Base-by-base conservation (phyloP, 2,113 vertebrate genomes). In the Hippocampus comes region DNA sequence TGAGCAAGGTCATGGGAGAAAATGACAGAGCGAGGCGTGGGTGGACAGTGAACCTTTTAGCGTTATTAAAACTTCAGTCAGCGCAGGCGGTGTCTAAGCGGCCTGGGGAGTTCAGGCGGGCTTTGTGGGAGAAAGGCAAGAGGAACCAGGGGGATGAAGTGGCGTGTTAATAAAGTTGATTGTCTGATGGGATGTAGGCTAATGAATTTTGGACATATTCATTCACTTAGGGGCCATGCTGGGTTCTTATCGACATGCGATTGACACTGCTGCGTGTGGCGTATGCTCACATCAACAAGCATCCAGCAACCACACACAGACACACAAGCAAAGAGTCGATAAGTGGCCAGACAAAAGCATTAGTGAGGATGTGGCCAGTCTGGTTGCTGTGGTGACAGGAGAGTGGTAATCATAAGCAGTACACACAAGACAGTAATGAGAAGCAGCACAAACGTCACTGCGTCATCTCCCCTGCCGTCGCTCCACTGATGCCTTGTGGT, bases 361-460 rank as follows among this genome's bases (percentile, higher is more conserved):
- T 76, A 80, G 72, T 76, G 74, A 82, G 84, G 79, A 84, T 87
- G 84, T 69, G 71, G 73, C 68, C 53, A 60, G 78, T 77, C 63
- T 14, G 60, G 88, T 91, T 91, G 90, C 90, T 83, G 86, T 91
- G 88, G 90, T 75, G 84, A 91, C 82, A 74, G 63, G 72, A 76
- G 79, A 76, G 68, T 74, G 79, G 79, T 83, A 87, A 88, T 69
- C 85, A 85, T 82, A 88, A 86, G 80, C 76, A 79, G 76, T 76
- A 71, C 80, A 80, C 81, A 82, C 78, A 84, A 78, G 73, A 69
- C 74, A 77, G 70, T 77, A 82, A 76, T 67, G 78, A 78, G 73
- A 69, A 80, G 82, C 78, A 84, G 82, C 78, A 84, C 71, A 73
- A 63, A 71, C 84, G 83, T 82, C 80, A 78, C 77, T 82, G 85